phyloP scores from a whole-genome alignment of 2,888 invertebrate species.

The Synanthedon myopaeformis region DNA sequence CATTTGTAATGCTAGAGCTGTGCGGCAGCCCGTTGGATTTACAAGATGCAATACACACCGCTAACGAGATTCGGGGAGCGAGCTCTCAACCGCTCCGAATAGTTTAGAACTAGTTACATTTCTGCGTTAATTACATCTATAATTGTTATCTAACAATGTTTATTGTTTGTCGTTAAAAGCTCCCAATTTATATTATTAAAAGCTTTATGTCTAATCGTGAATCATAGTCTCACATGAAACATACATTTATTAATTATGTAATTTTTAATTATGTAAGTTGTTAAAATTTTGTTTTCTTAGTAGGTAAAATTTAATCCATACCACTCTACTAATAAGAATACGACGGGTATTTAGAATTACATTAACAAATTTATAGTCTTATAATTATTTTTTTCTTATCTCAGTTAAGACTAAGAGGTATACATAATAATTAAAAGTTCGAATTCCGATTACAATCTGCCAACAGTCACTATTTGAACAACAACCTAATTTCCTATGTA shows the following conservation, averaged over 20 bases:
- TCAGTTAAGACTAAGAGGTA: too few species aligned
- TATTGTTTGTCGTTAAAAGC: neutral
- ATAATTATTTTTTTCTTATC: too few species aligned
- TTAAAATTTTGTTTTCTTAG: neutral
- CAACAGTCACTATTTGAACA: conserved; percentile 52
- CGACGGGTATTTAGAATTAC: too few species aligned
- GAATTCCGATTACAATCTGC: conserved; percentile 42
- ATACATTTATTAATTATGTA: neutral
- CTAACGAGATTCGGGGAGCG: conserved; percentile 31
- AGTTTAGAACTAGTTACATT: neutral
- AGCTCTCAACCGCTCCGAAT: conserved; percentile 9
- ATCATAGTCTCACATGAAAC: neutral
- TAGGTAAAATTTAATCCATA: too few species aligned
- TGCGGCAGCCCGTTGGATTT: conserved; percentile 18
- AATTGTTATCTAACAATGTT: neutral
- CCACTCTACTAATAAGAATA: too few species aligned
- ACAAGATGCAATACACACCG: conserved; percentile 26
- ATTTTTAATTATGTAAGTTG: neutral
- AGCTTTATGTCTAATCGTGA: neutral
- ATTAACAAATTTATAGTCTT: too few species aligned
- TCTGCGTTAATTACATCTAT: neutral
- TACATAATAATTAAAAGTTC: conserved; percentile 24
- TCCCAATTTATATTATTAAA: neutral
- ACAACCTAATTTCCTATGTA: conserved; percentile 60
- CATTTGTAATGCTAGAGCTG: conserved; percentile 26